Evolutionary conservation across 2,888 invertebrate species (phyloP).

Genomic region (Clistopyga incitator): DNA sequence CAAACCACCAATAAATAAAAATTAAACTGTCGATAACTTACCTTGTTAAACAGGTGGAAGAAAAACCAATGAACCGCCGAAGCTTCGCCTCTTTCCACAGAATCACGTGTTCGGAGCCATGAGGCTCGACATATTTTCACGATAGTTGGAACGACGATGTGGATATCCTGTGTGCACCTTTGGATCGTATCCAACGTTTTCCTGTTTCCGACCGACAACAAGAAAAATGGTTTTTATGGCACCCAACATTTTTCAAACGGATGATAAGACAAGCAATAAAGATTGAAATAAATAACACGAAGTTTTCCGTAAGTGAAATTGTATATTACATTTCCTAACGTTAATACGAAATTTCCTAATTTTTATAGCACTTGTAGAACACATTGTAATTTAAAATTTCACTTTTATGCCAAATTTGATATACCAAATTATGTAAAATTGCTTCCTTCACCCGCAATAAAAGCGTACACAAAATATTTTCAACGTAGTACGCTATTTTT

Average conservation of each 20-base stretch:
- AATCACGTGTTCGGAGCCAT: slow-evolving; percentile 48
- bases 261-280: too few relatives aligned
- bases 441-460: too few relatives aligned
- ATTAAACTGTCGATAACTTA: slow-evolving; percentile 18
- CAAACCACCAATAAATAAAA: not conserved
- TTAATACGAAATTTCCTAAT: too few relatives aligned
- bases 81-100: slow-evolving; percentile 1
- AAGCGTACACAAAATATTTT: too few relatives aligned
- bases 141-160: not conserved
- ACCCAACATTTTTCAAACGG: not conserved
- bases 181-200: not conserved
- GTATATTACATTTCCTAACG: too few relatives aligned
- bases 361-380: too few relatives aligned
- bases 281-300: too few relatives aligned
- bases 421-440: too few relatives aligned
- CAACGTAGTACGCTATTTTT: too few relatives aligned
- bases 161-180: not conserved
- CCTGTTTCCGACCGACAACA: slow-evolving; percentile 27
- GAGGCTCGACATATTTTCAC: slow-evolving; percentile 42
- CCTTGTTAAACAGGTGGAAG: slow-evolving; percentile 52
- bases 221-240: not conserved
- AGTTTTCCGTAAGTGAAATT: too few relatives aligned
- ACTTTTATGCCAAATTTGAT: too few relatives aligned
- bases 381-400: too few relatives aligned
- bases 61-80: slow-evolving; percentile 49